Evolutionary conservation across 2,797 vertebrate species (phyloP), one percentile per base, ranked within the genome.

Genomic region (Pseudochirops corinnae): DNA sequence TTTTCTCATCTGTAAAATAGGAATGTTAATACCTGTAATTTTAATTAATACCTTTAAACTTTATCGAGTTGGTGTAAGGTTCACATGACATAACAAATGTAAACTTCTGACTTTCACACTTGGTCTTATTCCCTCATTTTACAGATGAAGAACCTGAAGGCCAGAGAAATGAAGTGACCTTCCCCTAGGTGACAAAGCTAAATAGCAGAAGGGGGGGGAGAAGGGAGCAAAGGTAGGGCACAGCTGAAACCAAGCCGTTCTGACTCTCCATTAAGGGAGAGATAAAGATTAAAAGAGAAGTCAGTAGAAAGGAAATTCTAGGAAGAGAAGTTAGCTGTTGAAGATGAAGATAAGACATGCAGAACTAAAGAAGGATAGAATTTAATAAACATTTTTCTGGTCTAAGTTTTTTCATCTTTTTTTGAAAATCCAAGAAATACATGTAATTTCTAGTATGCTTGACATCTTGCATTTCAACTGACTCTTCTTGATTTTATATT

Each of bases 331-430:
- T 2, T 90, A 39, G 60, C 92, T 93, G 58, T n/a, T n/a, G 56
- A 53, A 56, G 39, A 4, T 10, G 56, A 87, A 91, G 60, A 93
- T 97, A 93, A 92, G 91, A 94, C 60, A 62, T 90, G 55, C 16
- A 92, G 53, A 93, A 28, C 31, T 95, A 95, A 24, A 94, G 74
- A n/a, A 1, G 28, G 21, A 93, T 21, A 62, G 28, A 50, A 39
- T 93, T 53, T 95, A 55, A 82, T 96, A 93, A 92, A 93, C 18
- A 57, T 56, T 94, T 93, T 96, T 60, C 91, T 14, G 87, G 56
- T 46, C 93, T 55, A 95, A 95, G 52, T 55, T 82, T 55, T 46
- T 10, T 53, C 26, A 5, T 2, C 31, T 92, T 55, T 60, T 96
- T 95, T 93, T 58, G 6, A 57, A 94, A 55, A 33, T 0, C 90